Base-by-base conservation (phyloP, 35 echinoderm and acorn worm genomes). In the Ophiothrix spiculata region DNA sequence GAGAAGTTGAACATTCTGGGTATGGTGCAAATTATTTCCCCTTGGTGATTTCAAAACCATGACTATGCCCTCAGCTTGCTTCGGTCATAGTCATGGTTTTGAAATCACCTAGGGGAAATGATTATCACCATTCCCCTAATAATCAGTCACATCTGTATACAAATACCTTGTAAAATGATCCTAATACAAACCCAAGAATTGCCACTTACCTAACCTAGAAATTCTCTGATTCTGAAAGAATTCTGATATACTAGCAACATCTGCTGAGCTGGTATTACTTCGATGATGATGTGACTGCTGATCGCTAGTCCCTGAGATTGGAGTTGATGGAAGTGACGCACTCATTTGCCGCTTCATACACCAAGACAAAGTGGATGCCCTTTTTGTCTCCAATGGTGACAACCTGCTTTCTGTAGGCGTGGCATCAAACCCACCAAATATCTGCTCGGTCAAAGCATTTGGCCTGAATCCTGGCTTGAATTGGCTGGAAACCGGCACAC, bases 281-380 rank as follows among this genome's bases (percentile, higher is more conserved):
- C 69, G 34, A 35, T 84, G 81, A 28, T 64, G 81, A 34, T 84
- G 81, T 64, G 81, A 64, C 36, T 32, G 13, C 54, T 28, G 37
- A 23, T 32, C 63, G 36, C 81, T 84, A 21, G 13, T 37, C 32
- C 81, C 45, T 37, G 79, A 76, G 35, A 77, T 85, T 77, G 84
- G 77, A 92, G 77, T 92, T 25, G 75, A 64, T 40, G 87, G 87
- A 23, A 74, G 56, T 1, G 60, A 64, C 32, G 56, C 56, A 10
- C 64, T 84, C 35, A 69, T 91, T 41, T 75, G 85, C 37, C 87
- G 93, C 42, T 88, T 85, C 89, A 95, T 84, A 86, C 89, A 91
- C 89, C 86, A 95, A n/a, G 83, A 75, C 23, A 95, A 88, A 12
- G 92, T 90, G 25, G 92, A 90, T 12, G 90, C 78, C 64, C 84